Evolutionary conservation across 2,113 vertebrate species (phyloP).

Genomic region (Lucifuga dentata): DNA sequence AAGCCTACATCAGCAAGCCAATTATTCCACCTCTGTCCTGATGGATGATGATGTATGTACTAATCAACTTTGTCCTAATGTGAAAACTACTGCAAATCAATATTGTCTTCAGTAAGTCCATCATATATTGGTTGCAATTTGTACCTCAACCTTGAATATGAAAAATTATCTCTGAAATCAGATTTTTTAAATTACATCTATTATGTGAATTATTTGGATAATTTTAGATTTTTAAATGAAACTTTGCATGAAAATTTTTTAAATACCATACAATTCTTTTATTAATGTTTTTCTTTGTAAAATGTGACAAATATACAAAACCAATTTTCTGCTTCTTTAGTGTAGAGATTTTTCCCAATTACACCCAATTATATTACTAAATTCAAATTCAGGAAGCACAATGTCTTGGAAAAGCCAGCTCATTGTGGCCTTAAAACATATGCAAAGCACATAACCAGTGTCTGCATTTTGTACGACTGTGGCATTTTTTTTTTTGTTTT

Average conservation of each 20-base stretch:
- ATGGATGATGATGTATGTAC: slow-evolving; percentile 53
- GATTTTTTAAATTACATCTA: neutral
- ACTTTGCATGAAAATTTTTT: no score
- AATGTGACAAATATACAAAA: no score
- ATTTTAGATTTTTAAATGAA: no score
- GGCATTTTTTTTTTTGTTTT: neutral
- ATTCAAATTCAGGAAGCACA: no score
- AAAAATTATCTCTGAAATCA: slow-evolving; percentile 38
- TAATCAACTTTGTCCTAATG: slow-evolving; percentile 64
- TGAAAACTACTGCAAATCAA: slow-evolving; percentile 51
- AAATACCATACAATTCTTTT: no score
- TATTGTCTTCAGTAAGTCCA: slow-evolving; percentile 58
- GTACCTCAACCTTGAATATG: slow-evolving; percentile 28
- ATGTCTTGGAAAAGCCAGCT: neutral
- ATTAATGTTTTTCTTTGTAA: no score
- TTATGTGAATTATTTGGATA: slow-evolving; percentile 3
- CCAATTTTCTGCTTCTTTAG: no score
- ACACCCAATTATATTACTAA: no score
- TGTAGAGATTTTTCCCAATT: no score
- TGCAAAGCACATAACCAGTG: neutral
- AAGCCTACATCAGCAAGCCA: slow-evolving; percentile 55
- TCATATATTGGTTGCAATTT: slow-evolving; percentile 39
- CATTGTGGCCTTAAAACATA: neutral
- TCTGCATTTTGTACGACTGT: slow-evolving; percentile 6
- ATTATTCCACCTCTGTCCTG: slow-evolving; percentile 47